Evolutionary conservation across 2,888 invertebrate genomes (phyloP), one percentile per base, ranked within the genome.

Genomic region (Tinea trinotella): DNA sequence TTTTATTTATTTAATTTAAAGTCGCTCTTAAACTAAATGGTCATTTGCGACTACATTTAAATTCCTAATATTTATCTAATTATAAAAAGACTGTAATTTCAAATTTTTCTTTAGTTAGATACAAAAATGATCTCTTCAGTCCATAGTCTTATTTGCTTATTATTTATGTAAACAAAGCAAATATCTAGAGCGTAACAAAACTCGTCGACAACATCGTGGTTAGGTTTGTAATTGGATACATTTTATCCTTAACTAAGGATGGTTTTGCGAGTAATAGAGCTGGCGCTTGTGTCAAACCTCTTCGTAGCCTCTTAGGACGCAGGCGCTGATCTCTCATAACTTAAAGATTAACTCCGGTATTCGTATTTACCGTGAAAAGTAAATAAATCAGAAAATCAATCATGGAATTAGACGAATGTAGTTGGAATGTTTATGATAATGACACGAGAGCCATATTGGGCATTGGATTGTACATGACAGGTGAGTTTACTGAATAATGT

Each of bases 401-500:
- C 9, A 50, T 50, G 50, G 50, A 50, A 36, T 2, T 13, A 2
- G 53, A 40, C 4, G 40, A 53, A 40, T 53, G 53, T 15, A 30
- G 17, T 13, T 58, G 57, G 50, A 18, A 53, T 20, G 44, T 54
- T 48, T 59, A 57, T 24, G 55, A 56, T 53, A 50, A 54, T 7
- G 55, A 19, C 1, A 46, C 52, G 5, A 36, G 46, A 53, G 20
- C 9, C 1, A 15, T 56, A 12, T 49, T 56, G 17, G 56, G 56
- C 3, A 30, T 55, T 40, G 56, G 54, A 52, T 52, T 56, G 6
- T 56, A 53, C 24, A 40, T 58, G 19, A 34, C 49, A 19, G 58
- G 58, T 54, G 55, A 56, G 56, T 30, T 30, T 52, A 24, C 3
- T 4, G 4, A 2, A 24, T 24, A 7, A 24, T n/a, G 22, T 50